A percentile compares a stretch with the other conserved stretches of the same genome.
Evolutionary conservation across 2,797 vertebrate species (phyloP).

Genomic region (Leptatherina wallacei): DNA sequence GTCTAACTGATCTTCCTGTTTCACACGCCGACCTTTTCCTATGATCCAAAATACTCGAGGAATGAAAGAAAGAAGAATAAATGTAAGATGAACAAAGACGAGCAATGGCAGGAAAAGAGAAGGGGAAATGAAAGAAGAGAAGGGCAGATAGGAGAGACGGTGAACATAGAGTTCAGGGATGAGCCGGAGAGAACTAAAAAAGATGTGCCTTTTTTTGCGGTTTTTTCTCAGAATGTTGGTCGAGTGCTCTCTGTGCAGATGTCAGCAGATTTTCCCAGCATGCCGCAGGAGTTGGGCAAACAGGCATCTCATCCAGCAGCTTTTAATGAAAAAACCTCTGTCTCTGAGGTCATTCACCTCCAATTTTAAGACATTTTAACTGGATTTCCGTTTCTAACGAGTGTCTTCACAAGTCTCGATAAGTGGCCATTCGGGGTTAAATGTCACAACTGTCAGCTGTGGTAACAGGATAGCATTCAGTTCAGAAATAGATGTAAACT

Average conservation of each 20-base stretch:
- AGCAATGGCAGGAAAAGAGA: neutral
- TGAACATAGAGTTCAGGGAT: constrained; percentile 11
- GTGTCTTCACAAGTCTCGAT: too few species aligned
- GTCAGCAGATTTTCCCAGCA: constrained; percentile 72
- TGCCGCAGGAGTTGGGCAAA: constrained; percentile 53
- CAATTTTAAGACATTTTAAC: too few species aligned
- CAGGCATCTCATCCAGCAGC: constrained; percentile 26
- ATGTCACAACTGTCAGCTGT: too few species aligned
- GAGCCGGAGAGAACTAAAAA: constrained; percentile 13
- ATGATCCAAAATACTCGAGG: neutral
- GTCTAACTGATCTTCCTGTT: neutral
- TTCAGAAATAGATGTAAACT: too few species aligned
- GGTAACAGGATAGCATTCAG: too few species aligned
- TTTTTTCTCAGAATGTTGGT: constrained; percentile 28
- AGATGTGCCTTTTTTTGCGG: neutral
- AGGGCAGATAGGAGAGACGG: constrained; percentile 18
- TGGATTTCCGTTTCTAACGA: too few species aligned
- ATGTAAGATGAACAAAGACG: neutral
- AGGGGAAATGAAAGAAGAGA: constrained; percentile 33
- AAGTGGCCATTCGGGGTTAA: too few species aligned
- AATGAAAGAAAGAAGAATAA: neutral
- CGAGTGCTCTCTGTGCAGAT: constrained; percentile 32
- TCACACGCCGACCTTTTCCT: constrained; percentile 19
- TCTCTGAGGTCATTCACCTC: too few species aligned
- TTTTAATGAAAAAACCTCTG: constrained; percentile 45